Conservation (phyloP, 2,113 vertebrate species). For the Phainopepla nitens region DNA sequence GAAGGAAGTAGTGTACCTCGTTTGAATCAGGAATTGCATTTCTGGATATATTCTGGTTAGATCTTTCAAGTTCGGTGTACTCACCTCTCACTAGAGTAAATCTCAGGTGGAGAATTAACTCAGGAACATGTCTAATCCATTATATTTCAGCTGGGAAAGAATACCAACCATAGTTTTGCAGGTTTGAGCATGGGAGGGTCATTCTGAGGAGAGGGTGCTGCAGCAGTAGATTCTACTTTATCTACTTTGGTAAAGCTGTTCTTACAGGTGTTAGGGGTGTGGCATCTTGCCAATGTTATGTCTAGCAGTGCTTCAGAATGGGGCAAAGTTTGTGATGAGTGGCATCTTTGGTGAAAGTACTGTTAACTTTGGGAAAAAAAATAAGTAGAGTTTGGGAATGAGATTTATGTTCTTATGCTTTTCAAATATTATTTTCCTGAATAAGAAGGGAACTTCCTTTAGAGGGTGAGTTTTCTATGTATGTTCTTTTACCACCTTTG, state of each 20-base stretch:
- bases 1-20: not conserved
- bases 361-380: not conserved
- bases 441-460: not conserved
- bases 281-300: constrained; percentile 48
- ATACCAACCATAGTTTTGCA: not conserved
- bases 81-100: not conserved
- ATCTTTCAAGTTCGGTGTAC: not conserved
- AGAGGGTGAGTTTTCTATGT: not conserved
- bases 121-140: not conserved
- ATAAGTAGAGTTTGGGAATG: not conserved
- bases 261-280: constrained; percentile 49
- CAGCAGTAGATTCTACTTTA: constrained; percentile 60
- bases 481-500: not conserved
- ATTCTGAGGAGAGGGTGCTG: constrained; percentile 48
- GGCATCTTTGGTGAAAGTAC: not conserved
- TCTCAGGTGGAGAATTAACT: not conserved
- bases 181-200: constrained; percentile 59
- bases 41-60: not conserved
- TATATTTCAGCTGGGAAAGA: not conserved
- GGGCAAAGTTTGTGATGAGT: constrained; percentile 57
- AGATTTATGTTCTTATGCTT: not conserved
- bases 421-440: not conserved
- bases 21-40: not conserved
- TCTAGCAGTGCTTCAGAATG: constrained; percentile 47
- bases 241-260: constrained; percentile 47